Conservation (phyloP, 2,797 vertebrate genomes). For the Liparis tanakae region DNA sequence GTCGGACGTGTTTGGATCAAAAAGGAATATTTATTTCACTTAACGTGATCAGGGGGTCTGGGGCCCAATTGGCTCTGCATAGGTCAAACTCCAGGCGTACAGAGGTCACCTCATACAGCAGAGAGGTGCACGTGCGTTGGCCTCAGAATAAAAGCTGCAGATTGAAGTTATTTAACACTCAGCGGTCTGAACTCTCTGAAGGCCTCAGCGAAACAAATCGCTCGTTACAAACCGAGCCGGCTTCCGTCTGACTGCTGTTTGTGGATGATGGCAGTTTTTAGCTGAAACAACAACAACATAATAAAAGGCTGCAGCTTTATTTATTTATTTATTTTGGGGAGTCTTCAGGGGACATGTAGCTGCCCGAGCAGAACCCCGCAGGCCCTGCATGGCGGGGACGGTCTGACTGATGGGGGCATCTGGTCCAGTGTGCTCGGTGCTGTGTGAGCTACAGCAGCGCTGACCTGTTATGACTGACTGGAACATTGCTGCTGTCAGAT, state of each 20-base stretch:
- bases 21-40: background rate
- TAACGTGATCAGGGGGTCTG: background rate
- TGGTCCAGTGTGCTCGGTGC: slow-evolving; percentile 9
- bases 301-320: slow-evolving; percentile 24
- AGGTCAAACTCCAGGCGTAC: background rate
- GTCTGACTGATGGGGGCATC: background rate
- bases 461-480: slow-evolving; percentile 21
- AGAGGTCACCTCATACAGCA: background rate
- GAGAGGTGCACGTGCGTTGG: no score
- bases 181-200: slow-evolving; percentile 28
- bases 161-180: background rate
- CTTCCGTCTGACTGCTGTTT: slow-evolving; percentile 46
- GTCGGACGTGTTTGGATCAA: accelerated
- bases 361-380: slow-evolving; percentile 7
- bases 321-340: slow-evolving; percentile 37
- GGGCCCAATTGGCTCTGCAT: slow-evolving; percentile 1
- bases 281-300: background rate
- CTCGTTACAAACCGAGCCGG: slow-evolving; percentile 34
- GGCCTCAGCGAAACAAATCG: slow-evolving; percentile 55
- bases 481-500: slow-evolving; percentile 55
- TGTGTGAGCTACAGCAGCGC: slow-evolving; percentile 9
- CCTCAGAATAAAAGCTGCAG: background rate
- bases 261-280: slow-evolving; percentile 14
- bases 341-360: slow-evolving; percentile 1
- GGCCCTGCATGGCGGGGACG: slow-evolving; percentile 4